These are phyloP conservation scores for Periplaneta americana DNA, from an alignment of 1,140 invertebrate species.

Conservation along the genomic window DNA sequence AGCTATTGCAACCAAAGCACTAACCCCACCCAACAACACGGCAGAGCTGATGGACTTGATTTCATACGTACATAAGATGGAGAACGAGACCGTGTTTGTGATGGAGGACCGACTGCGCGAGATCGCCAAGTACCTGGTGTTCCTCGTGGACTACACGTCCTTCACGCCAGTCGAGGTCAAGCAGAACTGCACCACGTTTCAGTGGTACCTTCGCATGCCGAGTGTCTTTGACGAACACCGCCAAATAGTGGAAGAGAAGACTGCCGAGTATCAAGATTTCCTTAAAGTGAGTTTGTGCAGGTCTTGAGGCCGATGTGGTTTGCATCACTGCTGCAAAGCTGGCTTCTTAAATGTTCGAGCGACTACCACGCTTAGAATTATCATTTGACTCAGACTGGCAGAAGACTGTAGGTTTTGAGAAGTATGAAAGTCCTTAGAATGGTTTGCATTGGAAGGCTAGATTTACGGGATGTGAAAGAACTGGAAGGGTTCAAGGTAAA, in stretches of 20 bases:
- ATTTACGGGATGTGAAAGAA: no score
- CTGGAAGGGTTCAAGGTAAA: no score
- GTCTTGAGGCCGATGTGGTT: no score
- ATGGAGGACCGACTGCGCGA: conserved; percentile 70
- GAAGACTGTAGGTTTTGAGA: no score
- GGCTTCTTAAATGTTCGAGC: no score
- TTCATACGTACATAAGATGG: conserved; percentile 66
- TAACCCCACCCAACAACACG: conserved; percentile 76
- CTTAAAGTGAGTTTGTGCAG: conserved; percentile 53
- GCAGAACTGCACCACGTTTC: conserved; percentile 78
- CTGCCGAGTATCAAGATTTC: conserved; percentile 77
- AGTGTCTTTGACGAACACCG: conserved; percentile 76
- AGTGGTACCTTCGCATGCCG: conserved; percentile 78
- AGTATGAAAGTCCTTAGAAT: no score
- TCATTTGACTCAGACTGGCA: no score
- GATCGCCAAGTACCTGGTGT: conserved; percentile 43
- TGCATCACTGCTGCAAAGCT: no score
- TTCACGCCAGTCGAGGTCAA: conserved; percentile 80
- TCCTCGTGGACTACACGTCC: conserved; percentile 71
- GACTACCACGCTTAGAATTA: no score
- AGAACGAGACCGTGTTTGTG: conserved; percentile 60
- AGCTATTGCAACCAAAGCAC: conserved; percentile 67
- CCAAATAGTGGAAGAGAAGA: conserved; percentile 74
- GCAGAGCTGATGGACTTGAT: conserved; percentile 78
- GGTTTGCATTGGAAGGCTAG: no score